Percentiles rank a stretch among this genome's conserved stretches.
Evolutionary conservation across 2,113 vertebrate genomes (phyloP).

Genomic region (Pogona vitticeps): DNA sequence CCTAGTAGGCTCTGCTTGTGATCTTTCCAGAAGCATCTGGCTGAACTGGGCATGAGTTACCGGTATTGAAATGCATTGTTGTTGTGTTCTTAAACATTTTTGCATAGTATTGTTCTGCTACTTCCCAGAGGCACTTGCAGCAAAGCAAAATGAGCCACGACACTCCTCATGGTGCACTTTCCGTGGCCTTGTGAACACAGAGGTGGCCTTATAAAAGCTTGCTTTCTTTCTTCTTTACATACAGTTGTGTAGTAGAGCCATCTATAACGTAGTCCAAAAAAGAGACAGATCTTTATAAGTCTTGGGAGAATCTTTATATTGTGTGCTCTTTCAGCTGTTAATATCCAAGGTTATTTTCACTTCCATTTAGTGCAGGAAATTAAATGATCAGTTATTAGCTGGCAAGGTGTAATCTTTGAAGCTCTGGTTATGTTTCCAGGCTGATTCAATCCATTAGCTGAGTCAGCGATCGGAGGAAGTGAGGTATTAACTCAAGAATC

Average conservation of each 20-base stretch:
- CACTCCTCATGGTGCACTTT: background rate
- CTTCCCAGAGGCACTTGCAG: background rate
- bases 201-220: background rate
- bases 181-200: background rate
- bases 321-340: background rate
- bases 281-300: background rate
- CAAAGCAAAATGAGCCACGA: background rate
- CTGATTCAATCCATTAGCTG: background rate
- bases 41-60: background rate
- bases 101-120: background rate
- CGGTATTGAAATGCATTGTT: background rate
- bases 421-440: background rate
- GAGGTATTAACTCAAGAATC: background rate
- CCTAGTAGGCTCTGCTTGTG: too few species aligned
- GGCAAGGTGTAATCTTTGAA: background rate
- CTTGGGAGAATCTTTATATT: background rate
- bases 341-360: conserved; percentile 1
- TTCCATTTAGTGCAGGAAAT: background rate
- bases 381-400: conserved; percentile 5
- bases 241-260: background rate
- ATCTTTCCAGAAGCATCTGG: background rate
- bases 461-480: background rate
- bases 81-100: background rate
- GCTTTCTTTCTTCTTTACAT: background rate
- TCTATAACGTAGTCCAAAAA: background rate